A percentile compares a stretch with the other conserved stretches of the same genome.
Conservation (phyloP, 1,140 invertebrate genomes). For the Zaprionus davidi region DNA sequence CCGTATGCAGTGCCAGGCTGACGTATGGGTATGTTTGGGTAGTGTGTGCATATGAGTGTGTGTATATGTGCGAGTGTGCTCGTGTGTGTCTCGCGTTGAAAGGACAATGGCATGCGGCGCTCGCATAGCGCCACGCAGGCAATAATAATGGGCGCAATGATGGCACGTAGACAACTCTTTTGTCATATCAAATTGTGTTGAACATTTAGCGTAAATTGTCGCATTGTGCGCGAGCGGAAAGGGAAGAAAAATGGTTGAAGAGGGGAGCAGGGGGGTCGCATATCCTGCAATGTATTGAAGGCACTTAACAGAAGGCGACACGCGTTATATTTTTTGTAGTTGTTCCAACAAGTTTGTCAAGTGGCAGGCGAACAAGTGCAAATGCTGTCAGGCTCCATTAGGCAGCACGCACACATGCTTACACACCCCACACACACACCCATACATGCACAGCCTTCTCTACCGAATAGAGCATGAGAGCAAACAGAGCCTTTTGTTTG, state of each 20-base stretch:
- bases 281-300: conserved; percentile 46
- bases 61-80: not conserved
- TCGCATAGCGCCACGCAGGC: conserved; percentile 44
- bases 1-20: not conserved
- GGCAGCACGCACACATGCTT: not conserved
- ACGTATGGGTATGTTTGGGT: too few relatives aligned
- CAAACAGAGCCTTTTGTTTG: conserved; percentile 29
- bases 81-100: conserved; percentile 26
- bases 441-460: not conserved
- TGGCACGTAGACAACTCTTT: conserved; percentile 81
- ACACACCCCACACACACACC: not conserved
- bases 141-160: conserved; percentile 71
- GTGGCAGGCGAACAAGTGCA: not conserved
- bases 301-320: conserved; percentile 65
- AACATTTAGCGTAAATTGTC: conserved; percentile 81
- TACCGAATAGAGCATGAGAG: conserved; percentile 18
- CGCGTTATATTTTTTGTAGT: conserved; percentile 3
- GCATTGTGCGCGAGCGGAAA: conserved; percentile 51
- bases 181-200: conserved; percentile 80
- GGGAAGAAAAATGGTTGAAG: not conserved
- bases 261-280: not conserved
- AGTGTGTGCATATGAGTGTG: not conserved
- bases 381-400: conserved; percentile 26
- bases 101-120: conserved; percentile 63
- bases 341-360: conserved; percentile 16